Conservation (phyloP, 2,888 invertebrate genomes). For the Epsilonema sp. region DNA sequence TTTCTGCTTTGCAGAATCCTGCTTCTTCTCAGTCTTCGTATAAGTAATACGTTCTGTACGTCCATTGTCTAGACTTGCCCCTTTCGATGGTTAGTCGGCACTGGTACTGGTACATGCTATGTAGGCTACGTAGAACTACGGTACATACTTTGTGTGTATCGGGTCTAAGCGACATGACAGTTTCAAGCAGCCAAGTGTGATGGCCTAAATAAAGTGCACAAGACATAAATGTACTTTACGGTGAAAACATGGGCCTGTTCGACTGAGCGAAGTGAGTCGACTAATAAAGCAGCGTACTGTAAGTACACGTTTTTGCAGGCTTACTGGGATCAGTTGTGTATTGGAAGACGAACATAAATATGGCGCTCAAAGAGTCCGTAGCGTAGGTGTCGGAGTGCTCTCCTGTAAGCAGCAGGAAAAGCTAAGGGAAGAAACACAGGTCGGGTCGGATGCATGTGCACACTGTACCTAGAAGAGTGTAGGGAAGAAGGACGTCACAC, state of each 20-base stretch:
- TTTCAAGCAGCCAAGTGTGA: conserved; percentile 86
- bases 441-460: not conserved
- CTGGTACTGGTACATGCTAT: not conserved
- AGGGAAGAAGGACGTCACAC: conserved; percentile 84
- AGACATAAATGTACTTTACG: too few species aligned
- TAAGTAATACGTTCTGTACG: too few species aligned
- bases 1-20: conserved; percentile 3
- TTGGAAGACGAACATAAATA: conserved; percentile 92
- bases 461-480: conserved; percentile 44
- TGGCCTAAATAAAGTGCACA: conserved; percentile 44
- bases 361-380: conserved; percentile 36
- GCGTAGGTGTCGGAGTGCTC: conserved; percentile 16
- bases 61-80: too few species aligned
- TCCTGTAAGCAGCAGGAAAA: conserved; percentile 1
- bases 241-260: too few species aligned
- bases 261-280: too few species aligned
- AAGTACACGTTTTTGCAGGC: too few species aligned
- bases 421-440: too few species aligned
- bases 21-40: not conserved
- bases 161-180: conserved; percentile 77
- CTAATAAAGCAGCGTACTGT: too few species aligned
- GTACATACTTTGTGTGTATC: conserved; percentile 50
- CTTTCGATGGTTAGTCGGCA: too few species aligned
- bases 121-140: not conserved
- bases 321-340: conserved; percentile 69